These are phyloP conservation scores for Megathymus violae DNA, from an alignment of 1,140 invertebrate species.

Conservation along the genomic window DNA sequence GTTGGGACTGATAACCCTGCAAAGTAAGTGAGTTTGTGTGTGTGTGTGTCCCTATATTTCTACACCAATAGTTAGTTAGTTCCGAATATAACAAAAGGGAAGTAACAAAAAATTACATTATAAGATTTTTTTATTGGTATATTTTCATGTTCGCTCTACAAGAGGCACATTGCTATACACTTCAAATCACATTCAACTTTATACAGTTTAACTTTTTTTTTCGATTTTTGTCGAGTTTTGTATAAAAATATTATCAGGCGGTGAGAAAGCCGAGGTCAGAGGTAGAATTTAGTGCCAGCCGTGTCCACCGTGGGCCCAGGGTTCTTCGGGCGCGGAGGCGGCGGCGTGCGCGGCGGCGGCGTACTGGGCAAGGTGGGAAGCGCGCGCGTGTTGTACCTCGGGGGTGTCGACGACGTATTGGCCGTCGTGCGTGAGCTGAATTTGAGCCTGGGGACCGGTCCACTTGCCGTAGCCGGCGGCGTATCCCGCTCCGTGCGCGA, in stretches of 20 bases:
- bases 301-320: conserved; percentile 65
- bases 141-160: conserved; percentile 66
- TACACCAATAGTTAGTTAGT: too few species aligned
- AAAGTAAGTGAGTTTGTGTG: too few species aligned
- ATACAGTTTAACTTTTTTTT: conserved; percentile 75
- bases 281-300: conserved; percentile 75
- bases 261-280: conserved; percentile 59
- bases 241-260: conserved; percentile 72
- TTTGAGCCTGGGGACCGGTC: conserved; percentile 73
- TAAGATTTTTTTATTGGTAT: conserved; percentile 66
- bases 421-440: conserved; percentile 81
- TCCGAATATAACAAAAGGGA: too few species aligned
- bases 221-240: conserved; percentile 70
- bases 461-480: conserved; percentile 74
- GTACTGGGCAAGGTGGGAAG: conserved; percentile 72
- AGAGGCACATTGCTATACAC: conserved; percentile 66
- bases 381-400: conserved; percentile 79
- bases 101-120: conserved; percentile 49
- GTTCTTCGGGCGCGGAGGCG: conserved; percentile 68
- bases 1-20: too few species aligned
- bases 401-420: conserved; percentile 81
- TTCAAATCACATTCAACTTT: conserved; percentile 70
- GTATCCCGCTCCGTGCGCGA: conserved; percentile 54
- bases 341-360: conserved; percentile 72
- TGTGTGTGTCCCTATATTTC: too few species aligned